These are phyloP conservation scores for Eupithecia subfuscata DNA, from an alignment of 2,888 invertebrate genomes.

Conservation along the genomic window DNA sequence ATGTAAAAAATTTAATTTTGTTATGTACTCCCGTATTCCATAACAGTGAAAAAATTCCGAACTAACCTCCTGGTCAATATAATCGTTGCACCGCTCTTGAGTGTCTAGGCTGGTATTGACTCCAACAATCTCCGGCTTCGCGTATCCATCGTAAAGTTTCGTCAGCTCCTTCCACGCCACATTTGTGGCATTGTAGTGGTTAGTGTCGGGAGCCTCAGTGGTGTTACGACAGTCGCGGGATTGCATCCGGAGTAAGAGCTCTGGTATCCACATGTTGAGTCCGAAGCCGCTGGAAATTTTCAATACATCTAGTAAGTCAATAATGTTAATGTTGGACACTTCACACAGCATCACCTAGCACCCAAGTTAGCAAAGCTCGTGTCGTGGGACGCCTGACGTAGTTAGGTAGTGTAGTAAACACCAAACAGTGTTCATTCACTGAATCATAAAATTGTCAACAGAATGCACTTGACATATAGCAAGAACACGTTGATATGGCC, in stretches of 20 bases:
- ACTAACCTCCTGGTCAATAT: conserved; percentile 67
- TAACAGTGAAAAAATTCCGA: not conserved
- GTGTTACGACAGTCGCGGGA: conserved; percentile 65
- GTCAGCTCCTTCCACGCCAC: conserved; percentile 73
- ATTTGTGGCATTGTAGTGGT: conserved; percentile 60
- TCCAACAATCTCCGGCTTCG: conserved; percentile 50
- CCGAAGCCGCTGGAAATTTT: conserved; percentile 85
- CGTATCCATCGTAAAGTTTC: conserved; percentile 73
- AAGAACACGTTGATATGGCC: not conserved
- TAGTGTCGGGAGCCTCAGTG: conserved; percentile 59
- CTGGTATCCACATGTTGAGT: conserved; percentile 90
- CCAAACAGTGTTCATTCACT: not conserved
- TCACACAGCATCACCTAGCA: not conserved
- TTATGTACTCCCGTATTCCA: not conserved
- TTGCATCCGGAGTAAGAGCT: conserved; percentile 86
- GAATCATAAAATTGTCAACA: not conserved
- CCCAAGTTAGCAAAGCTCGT: not conserved
- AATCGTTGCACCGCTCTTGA: conserved; percentile 58
- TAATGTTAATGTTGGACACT: not conserved
- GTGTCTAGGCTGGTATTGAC: conserved; percentile 51
- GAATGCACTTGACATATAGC: not conserved
- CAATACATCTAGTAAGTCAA: not conserved
- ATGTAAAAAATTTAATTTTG: not conserved
- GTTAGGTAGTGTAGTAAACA: not conserved
- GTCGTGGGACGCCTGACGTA: not conserved